Conservation (phyloP, 2,113 vertebrate genomes). For the Oriolus oriolus region DNA sequence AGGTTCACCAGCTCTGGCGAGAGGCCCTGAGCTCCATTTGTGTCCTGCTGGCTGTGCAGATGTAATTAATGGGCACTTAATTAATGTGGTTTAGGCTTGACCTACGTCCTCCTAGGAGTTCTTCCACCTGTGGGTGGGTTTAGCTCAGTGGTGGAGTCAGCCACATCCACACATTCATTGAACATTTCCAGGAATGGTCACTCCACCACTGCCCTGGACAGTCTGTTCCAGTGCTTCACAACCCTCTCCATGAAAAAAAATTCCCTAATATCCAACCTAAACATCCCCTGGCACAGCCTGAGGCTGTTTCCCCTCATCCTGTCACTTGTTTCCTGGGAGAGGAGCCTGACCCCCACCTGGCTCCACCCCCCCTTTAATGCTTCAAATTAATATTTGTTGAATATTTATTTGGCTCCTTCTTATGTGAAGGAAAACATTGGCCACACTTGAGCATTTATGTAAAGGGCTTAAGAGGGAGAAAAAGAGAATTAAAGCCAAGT, state of each 20-base stretch:
- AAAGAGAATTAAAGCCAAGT: not conserved
- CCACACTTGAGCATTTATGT: not conserved
- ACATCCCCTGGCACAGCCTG: not conserved
- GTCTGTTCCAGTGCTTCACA: not conserved
- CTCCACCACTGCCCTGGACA: not conserved
- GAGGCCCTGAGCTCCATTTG: not conserved
- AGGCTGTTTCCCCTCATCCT: not conserved
- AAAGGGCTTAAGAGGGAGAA: not conserved
- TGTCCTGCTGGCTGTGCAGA: not conserved
- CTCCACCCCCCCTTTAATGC: not conserved
- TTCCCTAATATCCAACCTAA: not conserved
- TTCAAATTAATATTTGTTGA: not conserved
- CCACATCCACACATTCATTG: not conserved
- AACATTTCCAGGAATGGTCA: not conserved
- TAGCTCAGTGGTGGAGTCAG: not conserved
- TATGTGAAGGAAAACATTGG: accelerated
- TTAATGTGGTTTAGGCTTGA: not conserved
- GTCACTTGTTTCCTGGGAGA: not conserved
- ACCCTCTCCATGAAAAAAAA: not conserved
- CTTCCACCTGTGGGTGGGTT: not conserved
- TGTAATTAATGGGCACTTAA: not conserved
- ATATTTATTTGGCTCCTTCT: not conserved
- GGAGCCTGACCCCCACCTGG: not conserved
- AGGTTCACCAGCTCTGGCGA: not conserved
- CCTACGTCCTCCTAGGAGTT: not conserved